These are phyloP conservation scores for Coendou prehensilis DNA, from an alignment of 2,797 vertebrate genomes.

Conservation along the genomic window DNA sequence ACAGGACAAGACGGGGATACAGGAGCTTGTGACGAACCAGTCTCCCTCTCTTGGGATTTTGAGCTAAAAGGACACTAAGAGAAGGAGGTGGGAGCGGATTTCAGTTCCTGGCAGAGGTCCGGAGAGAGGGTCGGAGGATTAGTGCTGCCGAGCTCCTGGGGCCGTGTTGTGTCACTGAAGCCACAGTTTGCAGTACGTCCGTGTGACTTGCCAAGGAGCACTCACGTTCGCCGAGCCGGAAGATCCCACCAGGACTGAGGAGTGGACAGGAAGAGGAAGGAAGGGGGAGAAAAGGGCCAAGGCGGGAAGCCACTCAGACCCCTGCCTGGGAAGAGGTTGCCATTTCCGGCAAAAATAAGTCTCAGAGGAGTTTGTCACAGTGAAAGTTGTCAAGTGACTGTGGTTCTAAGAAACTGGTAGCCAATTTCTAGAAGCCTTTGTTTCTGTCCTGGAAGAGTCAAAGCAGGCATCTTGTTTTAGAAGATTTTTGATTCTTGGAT, in stretches of 20 bases:
- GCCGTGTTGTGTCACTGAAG: too few species aligned
- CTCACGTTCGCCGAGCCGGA: background rate
- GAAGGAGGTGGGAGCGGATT: too few species aligned
- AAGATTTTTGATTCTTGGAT: background rate
- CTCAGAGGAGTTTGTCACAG: background rate
- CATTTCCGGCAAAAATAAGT: accelerated
- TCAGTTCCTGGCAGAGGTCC: too few species aligned
- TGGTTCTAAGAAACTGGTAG: background rate
- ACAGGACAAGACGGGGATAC: background rate
- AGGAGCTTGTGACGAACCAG: background rate
- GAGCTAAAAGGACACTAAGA: background rate
- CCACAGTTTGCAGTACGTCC: too few species aligned
- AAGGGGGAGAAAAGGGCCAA: background rate
- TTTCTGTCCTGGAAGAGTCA: constrained; percentile 1
- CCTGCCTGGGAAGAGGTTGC: background rate
- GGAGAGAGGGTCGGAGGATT: accelerated
- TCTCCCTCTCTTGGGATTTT: background rate
- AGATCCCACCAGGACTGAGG: background rate
- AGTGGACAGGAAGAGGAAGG: background rate
- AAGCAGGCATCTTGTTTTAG: background rate
- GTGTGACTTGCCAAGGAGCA: background rate
- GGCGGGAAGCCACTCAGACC: accelerated
- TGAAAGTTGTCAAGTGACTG: background rate
- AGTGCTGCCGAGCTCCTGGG: background rate
- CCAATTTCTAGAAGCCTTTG: background rate